Base-by-base conservation (phyloP, 2,888 invertebrate species). In the Carpatolechia fugitivella region DNA sequence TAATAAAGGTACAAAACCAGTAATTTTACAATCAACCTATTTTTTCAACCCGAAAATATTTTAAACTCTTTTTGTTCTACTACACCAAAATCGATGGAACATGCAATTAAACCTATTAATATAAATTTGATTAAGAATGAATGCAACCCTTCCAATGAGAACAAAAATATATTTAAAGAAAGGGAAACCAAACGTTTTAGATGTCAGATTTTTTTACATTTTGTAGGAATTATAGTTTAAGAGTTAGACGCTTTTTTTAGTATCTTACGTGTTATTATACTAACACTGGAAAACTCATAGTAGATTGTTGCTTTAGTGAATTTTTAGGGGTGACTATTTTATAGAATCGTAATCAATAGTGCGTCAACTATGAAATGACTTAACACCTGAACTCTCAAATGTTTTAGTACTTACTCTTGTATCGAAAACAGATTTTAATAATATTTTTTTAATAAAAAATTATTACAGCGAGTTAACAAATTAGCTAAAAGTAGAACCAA, bases 101-200 rank as follows among this genome's bases (percentile, higher is more conserved):
- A 41, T 52, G 18, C 18, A 52, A 52, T 52, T 52, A 52, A 52
- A 52, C 38, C 10, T 40, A 41, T 52, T 30, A 52, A 52, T 52
- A 6, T 40, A 31, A 52, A 52, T 52, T 52, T 52, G 52, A 52
- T 50, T 50, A 50, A 50, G 29, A 50, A 50, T 24, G 36, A 36
- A 24, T 36, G 18, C 36, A 50, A 50, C 50, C 50, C 50, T 50
- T 38, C 38, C 20, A 35, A 36, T 38, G n/a, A n/a, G 16, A 50
- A 50, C 33, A 46, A 24, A 24, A 6, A 24, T 24, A 46, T 29
- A 46, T 41, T 41, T 30, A 40, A 52, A 16, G 52, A 52, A 52
- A 52, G 52, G 51, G 40, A 41, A 31, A 40, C 16, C 41, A 31
- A 16, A 38, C 24, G 29, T 24, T 50, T 31, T 20, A 16, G 16